phyloP scores from a whole-genome alignment of 2,797 vertebrate genomes.

The Myotis vivesi region DNA sequence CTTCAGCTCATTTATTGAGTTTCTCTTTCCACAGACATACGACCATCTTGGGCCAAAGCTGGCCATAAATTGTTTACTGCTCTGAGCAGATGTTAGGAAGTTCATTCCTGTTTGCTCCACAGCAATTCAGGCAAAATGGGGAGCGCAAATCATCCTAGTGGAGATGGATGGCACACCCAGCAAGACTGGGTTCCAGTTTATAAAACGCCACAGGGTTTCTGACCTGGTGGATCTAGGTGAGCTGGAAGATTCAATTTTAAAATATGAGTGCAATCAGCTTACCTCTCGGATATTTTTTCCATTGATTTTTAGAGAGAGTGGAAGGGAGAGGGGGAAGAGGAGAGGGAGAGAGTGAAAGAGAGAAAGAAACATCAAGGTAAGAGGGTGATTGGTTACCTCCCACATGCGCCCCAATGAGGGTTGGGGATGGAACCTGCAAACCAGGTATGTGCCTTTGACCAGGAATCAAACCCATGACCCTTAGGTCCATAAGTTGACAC shows the following conservation, averaged over 20 bases:
- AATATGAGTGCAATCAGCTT: neutral
- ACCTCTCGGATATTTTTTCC: neutral
- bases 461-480: no score
- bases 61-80: neutral
- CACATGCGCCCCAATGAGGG: no score
- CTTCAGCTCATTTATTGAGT: slow-evolving; percentile 22
- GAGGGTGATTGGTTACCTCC: no score
- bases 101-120: neutral
- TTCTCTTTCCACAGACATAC: slow-evolving; percentile 45
- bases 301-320: no score
- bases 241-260: neutral
- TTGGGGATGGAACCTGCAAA: no score
- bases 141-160: neutral
- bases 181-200: neutral
- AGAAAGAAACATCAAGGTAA: no score
- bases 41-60: slow-evolving; percentile 41
- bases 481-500: no score
- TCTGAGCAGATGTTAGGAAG: neutral
- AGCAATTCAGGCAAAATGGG: neutral
- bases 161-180: neutral
- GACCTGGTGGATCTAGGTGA: neutral
- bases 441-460: no score
- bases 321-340: no score
- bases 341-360: no score
- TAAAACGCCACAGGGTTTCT: neutral